Evolutionary conservation across 2,888 invertebrate genomes (phyloP), one percentile per base, ranked within the genome.

Genomic region (Coleophora flavipennella): DNA sequence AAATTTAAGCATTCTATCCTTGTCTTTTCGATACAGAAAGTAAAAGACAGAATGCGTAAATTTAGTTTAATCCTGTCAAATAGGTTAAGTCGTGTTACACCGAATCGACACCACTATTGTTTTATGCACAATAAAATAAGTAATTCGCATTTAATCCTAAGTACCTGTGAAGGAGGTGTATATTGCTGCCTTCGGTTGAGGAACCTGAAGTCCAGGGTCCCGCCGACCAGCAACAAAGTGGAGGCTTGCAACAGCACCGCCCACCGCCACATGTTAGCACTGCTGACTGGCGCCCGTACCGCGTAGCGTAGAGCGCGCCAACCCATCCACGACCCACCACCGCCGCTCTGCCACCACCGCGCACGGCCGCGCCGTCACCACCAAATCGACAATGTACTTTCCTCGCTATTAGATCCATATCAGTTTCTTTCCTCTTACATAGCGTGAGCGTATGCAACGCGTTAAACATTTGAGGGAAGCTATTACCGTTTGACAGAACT

Each of bases 251-350:
- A 70, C 55, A 70, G 55, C 48, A 72, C 66, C 59, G 55, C 55
- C 62, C 65, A 61, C 58, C 65, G 69, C 73, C 67, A 67, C 79
- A 78, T 79, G 55, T 45, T 68, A 35, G 39, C 58, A 53, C 55
- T 49, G 61, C 55, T 53, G 51, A 61, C 51, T 59, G 51, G 9
- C 29, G 29, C 29, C n/a, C 4, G 29, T 10, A 10, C 7, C 29
- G 40, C 41, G 37, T 43, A 34, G 31, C 35, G 37, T n/a, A n/a
- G n/a, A n/a, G 29, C 31, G 28, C 1, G 13, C 29, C 20, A 6
- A 20, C 28, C 28, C 28, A 27, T 37, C 13, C n/a, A 6, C 27
- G 13, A 6, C 27, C 13, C 7, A 33, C 9, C 32, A 33, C 10
- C 44, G n/a, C 33, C 39, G 35, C 43, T 13, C 45, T n/a, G 36